These are phyloP conservation scores for Aporophyla lueneburgensis DNA, from an alignment of 2,888 invertebrate genomes.

Conservation along the genomic window DNA sequence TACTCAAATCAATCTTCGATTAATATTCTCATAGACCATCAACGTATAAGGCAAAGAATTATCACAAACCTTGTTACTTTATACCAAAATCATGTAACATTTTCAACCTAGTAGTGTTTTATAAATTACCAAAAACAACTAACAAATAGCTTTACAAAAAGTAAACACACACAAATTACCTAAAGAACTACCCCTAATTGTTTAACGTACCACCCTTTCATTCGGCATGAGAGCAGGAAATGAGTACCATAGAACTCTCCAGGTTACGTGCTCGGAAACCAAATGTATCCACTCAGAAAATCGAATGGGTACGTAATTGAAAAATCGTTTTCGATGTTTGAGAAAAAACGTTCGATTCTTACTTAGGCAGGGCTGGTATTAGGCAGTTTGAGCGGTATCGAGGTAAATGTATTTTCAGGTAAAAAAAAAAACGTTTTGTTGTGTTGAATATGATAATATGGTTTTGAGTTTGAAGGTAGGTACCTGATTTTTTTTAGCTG, in stretches of 20 bases:
- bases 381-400: constrained; percentile 11
- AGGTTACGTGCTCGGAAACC: constrained; percentile 66
- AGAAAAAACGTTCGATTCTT: constrained; percentile 51
- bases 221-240: constrained; percentile 67
- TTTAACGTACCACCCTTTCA: constrained; percentile 63
- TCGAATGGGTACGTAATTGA: constrained; percentile 68
- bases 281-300: constrained; percentile 62
- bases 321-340: constrained; percentile 68
- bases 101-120: neutral
- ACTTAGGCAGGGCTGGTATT: constrained; percentile 14
- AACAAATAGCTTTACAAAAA: constrained; percentile 16
- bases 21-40: too few relatives aligned
- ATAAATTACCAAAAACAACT: neutral
- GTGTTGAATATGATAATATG: constrained; percentile 32
- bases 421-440: constrained; percentile 17
- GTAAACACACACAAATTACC: constrained; percentile 54
- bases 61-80: neutral
- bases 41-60: neutral
- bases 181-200: constrained; percentile 62
- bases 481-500: neutral
- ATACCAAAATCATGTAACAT: neutral
- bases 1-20: neutral
- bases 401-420: constrained; percentile 42
- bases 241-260: constrained; percentile 63
- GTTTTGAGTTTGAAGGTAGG: constrained; percentile 20